A percentile compares a stretch with the other conserved stretches of the same genome.
These are phyloP conservation scores for Callinectes sapidus DNA, from an alignment of 2,888 invertebrate genomes.

Conservation along the genomic window DNA sequence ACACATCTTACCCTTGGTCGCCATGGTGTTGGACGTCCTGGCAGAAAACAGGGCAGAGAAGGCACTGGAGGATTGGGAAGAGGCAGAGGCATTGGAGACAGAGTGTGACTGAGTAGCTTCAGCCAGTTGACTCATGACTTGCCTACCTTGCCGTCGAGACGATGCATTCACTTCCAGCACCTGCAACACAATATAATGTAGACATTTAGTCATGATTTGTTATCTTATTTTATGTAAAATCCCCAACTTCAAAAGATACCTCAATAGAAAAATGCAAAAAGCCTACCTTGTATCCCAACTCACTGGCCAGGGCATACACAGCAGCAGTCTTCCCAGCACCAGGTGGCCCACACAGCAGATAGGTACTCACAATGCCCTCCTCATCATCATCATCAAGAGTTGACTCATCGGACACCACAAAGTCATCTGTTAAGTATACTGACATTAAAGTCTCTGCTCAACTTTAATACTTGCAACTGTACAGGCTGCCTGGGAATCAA, in stretches of 20 bases:
- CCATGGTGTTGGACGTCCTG: background rate
- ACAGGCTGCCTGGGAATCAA: background rate
- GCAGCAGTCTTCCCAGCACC: conserved; percentile 91
- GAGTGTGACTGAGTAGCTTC: conserved; percentile 96
- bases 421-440: conserved; percentile 16
- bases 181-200: too few species aligned
- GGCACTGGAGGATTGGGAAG: conserved; percentile 33
- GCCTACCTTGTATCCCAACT: conserved; percentile 82
- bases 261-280: conserved; percentile 75
- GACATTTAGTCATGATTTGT: background rate
- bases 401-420: conserved; percentile 51
- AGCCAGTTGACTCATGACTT: conserved; percentile 87
- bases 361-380: conserved; percentile 78
- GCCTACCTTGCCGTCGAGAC: conserved; percentile 89
- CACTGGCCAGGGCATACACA: conserved; percentile 91
- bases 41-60: conserved; percentile 10
- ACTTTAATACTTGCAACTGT: too few species aligned
- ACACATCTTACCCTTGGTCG: conserved; percentile 12
- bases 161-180: conserved; percentile 95
- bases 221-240: background rate
- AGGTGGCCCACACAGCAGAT: conserved; percentile 84
- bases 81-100: conserved; percentile 77
- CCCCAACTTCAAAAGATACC: too few species aligned
- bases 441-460: too few species aligned
- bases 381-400: conserved; percentile 31